phyloP scores from a whole-genome alignment of 2,888 invertebrate genomes.

The Piscicola geometra region DNA sequence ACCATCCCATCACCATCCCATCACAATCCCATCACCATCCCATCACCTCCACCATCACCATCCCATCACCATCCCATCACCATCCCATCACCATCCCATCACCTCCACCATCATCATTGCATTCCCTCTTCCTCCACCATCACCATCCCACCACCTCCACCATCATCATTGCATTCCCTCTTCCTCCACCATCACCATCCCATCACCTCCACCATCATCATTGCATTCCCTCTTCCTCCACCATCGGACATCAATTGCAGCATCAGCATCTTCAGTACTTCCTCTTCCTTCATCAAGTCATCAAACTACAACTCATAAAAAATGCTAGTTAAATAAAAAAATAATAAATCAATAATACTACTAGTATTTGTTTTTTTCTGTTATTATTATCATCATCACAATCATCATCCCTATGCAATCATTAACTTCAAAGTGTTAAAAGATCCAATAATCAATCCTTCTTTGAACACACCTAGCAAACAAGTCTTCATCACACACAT shows the following conservation, averaged over 20 bases:
- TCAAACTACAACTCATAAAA: background rate
- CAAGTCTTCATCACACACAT: background rate
- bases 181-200: too few relatives aligned
- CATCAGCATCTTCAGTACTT: background rate
- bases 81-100: too few relatives aligned
- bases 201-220: conserved; percentile 3
- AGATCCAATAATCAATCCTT: background rate
- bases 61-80: too few relatives aligned
- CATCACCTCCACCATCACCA: too few relatives aligned
- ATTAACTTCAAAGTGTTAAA: background rate
- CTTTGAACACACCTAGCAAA: background rate
- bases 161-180: background rate
- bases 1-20: too few relatives aligned
- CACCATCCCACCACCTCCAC: too few relatives aligned
- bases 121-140: too few relatives aligned
- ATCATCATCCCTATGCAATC: background rate
- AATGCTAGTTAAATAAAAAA: too few relatives aligned
- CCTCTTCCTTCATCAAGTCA: background rate
- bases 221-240: background rate
- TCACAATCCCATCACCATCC: too few relatives aligned
- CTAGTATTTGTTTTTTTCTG: too few relatives aligned
- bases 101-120: too few relatives aligned
- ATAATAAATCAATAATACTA: too few relatives aligned
- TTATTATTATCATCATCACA: background rate
- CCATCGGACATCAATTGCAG: background rate